Conservation (phyloP, 2,797 vertebrate genomes). For the Lutra lutra region DNA sequence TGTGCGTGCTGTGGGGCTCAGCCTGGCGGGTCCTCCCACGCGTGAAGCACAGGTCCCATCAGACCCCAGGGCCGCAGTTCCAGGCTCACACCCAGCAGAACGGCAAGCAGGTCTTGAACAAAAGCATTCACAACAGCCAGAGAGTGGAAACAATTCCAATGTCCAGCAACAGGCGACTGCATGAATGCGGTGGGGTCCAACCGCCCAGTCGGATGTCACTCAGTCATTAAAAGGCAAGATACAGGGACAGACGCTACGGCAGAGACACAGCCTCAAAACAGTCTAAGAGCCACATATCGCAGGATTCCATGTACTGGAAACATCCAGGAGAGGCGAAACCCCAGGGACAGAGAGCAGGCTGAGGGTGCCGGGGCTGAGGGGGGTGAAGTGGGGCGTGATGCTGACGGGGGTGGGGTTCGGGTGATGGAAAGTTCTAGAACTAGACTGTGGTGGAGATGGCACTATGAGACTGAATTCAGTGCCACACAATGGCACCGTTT, state of each 20-base stretch:
- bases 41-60: not conserved
- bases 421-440: not conserved
- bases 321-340: not conserved
- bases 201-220: no score
- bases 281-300: no score
- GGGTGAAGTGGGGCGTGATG: no score
- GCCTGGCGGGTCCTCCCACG: not conserved
- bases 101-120: not conserved
- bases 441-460: no score
- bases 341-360: not conserved
- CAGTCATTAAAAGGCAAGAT: not conserved
- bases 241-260: not conserved
- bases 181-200: not conserved
- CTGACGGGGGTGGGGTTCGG: not conserved
- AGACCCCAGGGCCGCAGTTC: not conserved
- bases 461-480: no score
- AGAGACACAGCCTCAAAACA: not conserved
- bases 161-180: not conserved
- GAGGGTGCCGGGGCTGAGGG: not conserved
- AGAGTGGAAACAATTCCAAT: not conserved
- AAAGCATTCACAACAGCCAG: not conserved
- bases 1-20: rapidly evolving
- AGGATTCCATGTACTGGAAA: not conserved
- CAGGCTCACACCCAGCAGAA: not conserved
- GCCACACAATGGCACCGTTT: not conserved